These are phyloP conservation scores for Aphrophora alni DNA, from an alignment of 2,888 invertebrate species.

Conservation along the genomic window DNA sequence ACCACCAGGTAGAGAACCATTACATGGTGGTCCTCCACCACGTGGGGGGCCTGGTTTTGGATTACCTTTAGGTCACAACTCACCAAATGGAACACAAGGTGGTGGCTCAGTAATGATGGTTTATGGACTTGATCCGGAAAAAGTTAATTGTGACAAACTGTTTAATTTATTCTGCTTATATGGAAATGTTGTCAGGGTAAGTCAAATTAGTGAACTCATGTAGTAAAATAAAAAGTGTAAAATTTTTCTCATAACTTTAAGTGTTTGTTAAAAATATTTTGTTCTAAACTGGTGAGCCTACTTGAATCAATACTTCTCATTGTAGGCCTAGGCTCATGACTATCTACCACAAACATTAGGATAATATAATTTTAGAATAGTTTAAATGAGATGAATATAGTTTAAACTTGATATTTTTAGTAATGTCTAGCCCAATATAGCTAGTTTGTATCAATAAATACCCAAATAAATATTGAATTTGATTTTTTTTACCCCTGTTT, in stretches of 20 bases:
- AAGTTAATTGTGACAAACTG: constrained; percentile 93
- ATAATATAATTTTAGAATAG: too few relatives aligned
- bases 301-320: too few relatives aligned
- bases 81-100: constrained; percentile 47
- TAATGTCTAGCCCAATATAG: too few relatives aligned
- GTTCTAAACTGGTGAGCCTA: not conserved
- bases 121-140: constrained; percentile 92
- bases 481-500: too few relatives aligned
- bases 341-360: too few relatives aligned
- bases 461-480: too few relatives aligned
- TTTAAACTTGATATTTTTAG: too few relatives aligned
- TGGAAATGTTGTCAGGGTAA: constrained; percentile 96
- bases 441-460: too few relatives aligned
- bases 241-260: too few relatives aligned
- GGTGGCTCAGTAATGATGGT: constrained; percentile 86
- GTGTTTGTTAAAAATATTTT: too few relatives aligned
- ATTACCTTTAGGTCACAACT: constrained; percentile 54
- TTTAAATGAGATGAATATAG: too few relatives aligned
- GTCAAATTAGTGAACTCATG: not conserved
- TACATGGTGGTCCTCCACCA: constrained; percentile 55
- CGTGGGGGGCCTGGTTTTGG: constrained; percentile 23
- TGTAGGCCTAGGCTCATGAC: too few relatives aligned
- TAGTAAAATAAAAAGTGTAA: not conserved
- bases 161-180: constrained; percentile 99
- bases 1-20: constrained; percentile 51